Evolutionary conservation across 2,113 vertebrate genomes (phyloP), one percentile per base, ranked within the genome.

Genomic region (Trematomus loennbergii): DNA sequence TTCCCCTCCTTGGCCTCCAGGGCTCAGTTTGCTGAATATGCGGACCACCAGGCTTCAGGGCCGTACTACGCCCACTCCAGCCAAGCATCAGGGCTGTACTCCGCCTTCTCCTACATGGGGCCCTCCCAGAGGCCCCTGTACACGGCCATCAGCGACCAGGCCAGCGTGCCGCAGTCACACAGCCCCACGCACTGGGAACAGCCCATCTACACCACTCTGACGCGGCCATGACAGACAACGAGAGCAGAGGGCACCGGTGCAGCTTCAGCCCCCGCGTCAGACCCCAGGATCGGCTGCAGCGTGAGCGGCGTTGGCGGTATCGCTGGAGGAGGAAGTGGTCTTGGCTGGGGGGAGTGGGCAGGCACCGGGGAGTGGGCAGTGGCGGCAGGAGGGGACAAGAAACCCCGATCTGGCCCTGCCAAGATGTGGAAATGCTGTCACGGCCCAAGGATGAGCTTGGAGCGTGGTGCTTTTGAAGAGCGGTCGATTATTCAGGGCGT

Each of bases 101-200:
- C 98, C 0, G 97, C 98, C 91, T 99, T 99, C 93, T 99, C 98
- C 55, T 99, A 99, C 93, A 99, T 99, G 98, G 97, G 98, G 59
- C 96, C 98, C 63, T 97, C 97, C 4, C 98, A 99, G 93, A 96
- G 98, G 92, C 97, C 98, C 74, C 96, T 99, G 82, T 99, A 99
- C 93, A 98, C 97, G 0, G 95, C 98, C 93, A 99, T 99, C 95
- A 95, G 96, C 76, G 98, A 99, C 84, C 96, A 97, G 12, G 95
- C 96, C 74, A 96, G 95, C 0, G 95, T 96, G 85, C 96, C 97
- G 58, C 97, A 97, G 90, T 97, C 98, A 43, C 98, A 99, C 87
- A 99, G 98, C 88, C 98, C 98, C 86, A 97, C 97, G 25, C 97
- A 99, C 79, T 99, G 98, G 98, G 98, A 99, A 93, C 98, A 99